Percentiles rank a stretch among this genome's conserved stretches.
phyloP scores from a whole-genome alignment of 2,888 invertebrate genomes.

The Pristionchus maxplancki region DNA sequence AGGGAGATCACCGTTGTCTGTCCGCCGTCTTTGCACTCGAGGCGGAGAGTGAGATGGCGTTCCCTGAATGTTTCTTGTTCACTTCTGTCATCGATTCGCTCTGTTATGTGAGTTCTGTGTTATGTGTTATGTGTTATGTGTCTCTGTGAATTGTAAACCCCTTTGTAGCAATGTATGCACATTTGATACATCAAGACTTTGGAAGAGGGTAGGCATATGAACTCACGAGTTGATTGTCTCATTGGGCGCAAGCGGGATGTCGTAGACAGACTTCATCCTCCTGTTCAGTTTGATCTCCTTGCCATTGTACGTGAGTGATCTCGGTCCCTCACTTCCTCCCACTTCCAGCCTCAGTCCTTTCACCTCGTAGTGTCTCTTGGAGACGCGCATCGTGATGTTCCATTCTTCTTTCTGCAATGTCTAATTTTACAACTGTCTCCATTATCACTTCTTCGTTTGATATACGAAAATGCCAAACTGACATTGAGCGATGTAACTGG shows the following conservation, averaged over 20 bases:
- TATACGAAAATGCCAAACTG: no score
- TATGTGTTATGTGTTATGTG: no score
- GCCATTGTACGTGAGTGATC: slow-evolving; percentile 34
- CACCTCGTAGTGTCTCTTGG: slow-evolving; percentile 57
- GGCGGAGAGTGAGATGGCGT: background rate
- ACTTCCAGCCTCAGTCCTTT: slow-evolving; percentile 60
- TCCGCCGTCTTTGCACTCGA: background rate
- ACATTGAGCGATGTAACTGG: slow-evolving; percentile 34
- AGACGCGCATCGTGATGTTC: slow-evolving; percentile 51
- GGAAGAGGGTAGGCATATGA: no score
- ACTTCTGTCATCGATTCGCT: no score
- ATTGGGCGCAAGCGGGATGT: slow-evolving; percentile 53
- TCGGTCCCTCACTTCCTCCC: slow-evolving; percentile 53
- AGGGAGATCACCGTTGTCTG: background rate
- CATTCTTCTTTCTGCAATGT: slow-evolving; percentile 54
- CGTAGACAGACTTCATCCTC: slow-evolving; percentile 52
- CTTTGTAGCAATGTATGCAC: no score
- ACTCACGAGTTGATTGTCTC: slow-evolving; percentile 46
- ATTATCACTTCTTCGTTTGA: no score
- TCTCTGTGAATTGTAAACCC: no score
- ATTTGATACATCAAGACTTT: no score
- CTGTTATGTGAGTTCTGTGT: no score
- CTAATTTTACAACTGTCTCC: background rate
- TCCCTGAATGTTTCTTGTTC: background rate
- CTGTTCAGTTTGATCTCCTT: slow-evolving; percentile 41